Base-by-base conservation (phyloP, 2,113 vertebrate genomes). In the Caretta caretta region DNA sequence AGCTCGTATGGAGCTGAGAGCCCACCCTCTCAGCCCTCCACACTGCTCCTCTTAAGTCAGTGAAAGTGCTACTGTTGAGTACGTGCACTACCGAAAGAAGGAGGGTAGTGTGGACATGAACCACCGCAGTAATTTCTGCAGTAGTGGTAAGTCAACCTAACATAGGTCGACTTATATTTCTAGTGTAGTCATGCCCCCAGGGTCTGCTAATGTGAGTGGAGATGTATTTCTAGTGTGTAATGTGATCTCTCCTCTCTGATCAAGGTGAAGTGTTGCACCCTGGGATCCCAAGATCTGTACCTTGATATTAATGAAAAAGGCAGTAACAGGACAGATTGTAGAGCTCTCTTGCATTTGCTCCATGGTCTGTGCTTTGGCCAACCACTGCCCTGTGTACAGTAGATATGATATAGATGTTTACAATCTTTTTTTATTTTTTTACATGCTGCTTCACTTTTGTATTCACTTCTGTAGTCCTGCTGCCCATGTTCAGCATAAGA, bases 321-420 rank as follows among this genome's bases (percentile, higher is more conserved):
- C 42, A 48, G 25, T 48, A 78, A 24, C 12, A 27, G 24, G 25
- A 24, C 24, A 78, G 75, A 78, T 27, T 78, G 75, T 8, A 48
- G 75, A 78, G 24, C 38, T 78, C 75, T 78, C 42, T 48, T 48
- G 24, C 6, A 27, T 78, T 78, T 78, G 24, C 42, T 46, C 72
- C 20, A 76, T 38, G 22, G 10, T 42, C 20, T 12, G 42, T 48
- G 10, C 42, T 48, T 69, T 48, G 42, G 42, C 75, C 38, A 76
- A 7, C 42, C 19, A 17, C 42, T 25, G 22, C 1, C 1, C 29
- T 10, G 12, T 57, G 27, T 20, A 29, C n/a, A 27, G 7, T 50
- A 86, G 69, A 9, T 0, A 0, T 25, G n/a, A 11, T 24, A 12
- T 5, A 12, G 35, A 57, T 11, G 17, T 19, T 27, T 31, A 48